A percentile compares a stretch with the other conserved stretches of the same genome.
Evolutionary conservation across 2,888 invertebrate genomes (phyloP).

Genomic region (Mythimna loreyi): DNA sequence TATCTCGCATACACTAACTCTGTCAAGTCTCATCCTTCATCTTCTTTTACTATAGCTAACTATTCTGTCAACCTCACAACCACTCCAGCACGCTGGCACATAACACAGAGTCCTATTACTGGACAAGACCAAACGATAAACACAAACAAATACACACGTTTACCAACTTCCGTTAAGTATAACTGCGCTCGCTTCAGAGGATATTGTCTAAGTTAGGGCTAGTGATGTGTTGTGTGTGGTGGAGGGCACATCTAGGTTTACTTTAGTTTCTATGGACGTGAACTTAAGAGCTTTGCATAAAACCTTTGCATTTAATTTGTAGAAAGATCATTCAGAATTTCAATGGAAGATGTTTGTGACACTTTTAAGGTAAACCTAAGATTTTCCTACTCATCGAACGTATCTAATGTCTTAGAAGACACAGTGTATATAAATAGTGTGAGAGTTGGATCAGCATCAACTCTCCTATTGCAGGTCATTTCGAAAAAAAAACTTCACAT

Average conservation of each 20-base stretch:
- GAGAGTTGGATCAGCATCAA: no score
- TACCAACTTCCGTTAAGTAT: constrained; percentile 44
- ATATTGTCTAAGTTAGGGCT: constrained; percentile 44
- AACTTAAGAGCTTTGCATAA: not conserved
- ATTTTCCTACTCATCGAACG: no score
- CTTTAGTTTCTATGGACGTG: not conserved
- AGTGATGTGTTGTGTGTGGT: constrained; percentile 38
- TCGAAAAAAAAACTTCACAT: no score
- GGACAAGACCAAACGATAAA: constrained; percentile 42
- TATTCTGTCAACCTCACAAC: not conserved
- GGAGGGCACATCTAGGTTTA: constrained; percentile 21
- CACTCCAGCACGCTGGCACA: not conserved
- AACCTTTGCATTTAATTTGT: not conserved
- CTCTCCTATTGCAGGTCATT: no score
- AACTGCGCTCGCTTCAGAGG: constrained; percentile 48
- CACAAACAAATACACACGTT: constrained; percentile 40
- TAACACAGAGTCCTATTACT: constrained; percentile 15
- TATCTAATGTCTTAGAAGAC: no score
- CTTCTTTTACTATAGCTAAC: no score
- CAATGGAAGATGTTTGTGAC: not conserved
- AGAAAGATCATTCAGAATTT: not conserved
- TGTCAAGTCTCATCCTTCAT: not conserved
- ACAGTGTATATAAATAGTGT: no score
- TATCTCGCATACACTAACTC: not conserved
- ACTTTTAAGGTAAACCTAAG: no score